phyloP scores from a whole-genome alignment of 1,140 invertebrate species.

The Schmidtea mediterranea region DNA sequence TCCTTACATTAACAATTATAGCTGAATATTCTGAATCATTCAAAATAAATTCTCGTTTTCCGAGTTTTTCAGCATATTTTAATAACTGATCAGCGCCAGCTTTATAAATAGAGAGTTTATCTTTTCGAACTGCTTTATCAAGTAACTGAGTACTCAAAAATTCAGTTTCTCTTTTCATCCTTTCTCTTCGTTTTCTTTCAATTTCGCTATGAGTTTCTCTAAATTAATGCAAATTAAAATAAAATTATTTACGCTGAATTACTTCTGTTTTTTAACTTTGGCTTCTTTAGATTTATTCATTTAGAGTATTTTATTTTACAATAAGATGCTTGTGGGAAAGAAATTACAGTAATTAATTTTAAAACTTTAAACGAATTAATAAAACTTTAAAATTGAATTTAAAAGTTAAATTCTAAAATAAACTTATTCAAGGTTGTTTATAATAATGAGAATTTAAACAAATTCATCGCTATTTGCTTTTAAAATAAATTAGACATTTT shows the following conservation, averaged over 20 bases:
- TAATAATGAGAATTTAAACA: not conserved
- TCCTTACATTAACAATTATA: too few relatives aligned
- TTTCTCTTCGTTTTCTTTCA: conserved; percentile 3
- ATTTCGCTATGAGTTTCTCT: conserved; percentile 5
- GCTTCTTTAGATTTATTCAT: not conserved
- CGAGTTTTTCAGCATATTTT: not conserved
- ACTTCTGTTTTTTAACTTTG: conserved; percentile 3
- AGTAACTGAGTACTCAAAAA: not conserved
- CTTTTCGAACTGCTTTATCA: not conserved
- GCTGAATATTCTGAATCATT: too few relatives aligned
- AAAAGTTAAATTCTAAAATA: not conserved
- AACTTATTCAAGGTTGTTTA: not conserved
- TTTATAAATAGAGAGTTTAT: not conserved
- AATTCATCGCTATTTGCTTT: not conserved
- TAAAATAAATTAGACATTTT: not conserved
- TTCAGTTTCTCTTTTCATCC: conserved; percentile 4
- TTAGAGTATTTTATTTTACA: too few relatives aligned
- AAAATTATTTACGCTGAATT: not conserved
- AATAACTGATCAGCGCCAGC: not conserved
- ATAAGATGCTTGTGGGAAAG: too few relatives aligned
- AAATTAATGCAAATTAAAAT: not conserved
- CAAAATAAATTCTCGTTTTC: not conserved
- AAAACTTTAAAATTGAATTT: not conserved
- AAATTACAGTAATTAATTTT: not conserved
- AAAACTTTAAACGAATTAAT: not conserved